Evolutionary conservation across 2,113 vertebrate species (phyloP), one percentile per base, ranked within the genome.

Genomic region (Tupaia tana): DNA sequence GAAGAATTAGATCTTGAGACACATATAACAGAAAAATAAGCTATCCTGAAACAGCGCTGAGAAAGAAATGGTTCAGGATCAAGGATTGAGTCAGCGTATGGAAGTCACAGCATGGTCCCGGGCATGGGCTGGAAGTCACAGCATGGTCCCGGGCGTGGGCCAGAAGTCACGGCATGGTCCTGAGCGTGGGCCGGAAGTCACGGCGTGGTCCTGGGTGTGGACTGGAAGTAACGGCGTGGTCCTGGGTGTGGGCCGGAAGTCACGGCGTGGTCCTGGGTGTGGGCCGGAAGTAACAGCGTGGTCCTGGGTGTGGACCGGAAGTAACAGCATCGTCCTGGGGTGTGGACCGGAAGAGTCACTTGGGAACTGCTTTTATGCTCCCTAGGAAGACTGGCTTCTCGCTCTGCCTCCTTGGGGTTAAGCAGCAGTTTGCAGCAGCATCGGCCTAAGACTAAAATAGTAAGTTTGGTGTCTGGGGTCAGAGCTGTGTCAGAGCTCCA

Each of bases 311-410:
- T 4, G 16, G 59, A 19, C 5, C 18, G 29, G n/a, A 24, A 20
- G 0, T 43, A 3, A 43, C 43, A 43, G 43, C 43, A 6, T 43
- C 4, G 43, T 43, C 43, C 43, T 43, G 43, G 7, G 7, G 29
- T 1, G 0, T 4, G 16, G 59, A 24, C 5, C 18, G 29, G n/a
- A 24, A 20, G 0, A 6, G 43, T 16, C 69, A 18, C 4, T 52
- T 4, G 27, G 22, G 18, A 69, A 31, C 24, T 66, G 13, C 5
- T 52, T n/a, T 74, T 19, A 14, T 24, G 15, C 18, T 15, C 1
- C 27, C 58, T 78, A 56, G 18, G 70, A 25, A 64, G 74, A 25
- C 12, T 79, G 66, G n/a, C 58, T 85, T 6, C 71, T 77, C 12
- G 2, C 8, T 2, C 22, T n/a, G 0, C 10, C 43, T 66, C 43